Conservation (phyloP, 2,797 vertebrate species). For the Galaxias olidus region DNA sequence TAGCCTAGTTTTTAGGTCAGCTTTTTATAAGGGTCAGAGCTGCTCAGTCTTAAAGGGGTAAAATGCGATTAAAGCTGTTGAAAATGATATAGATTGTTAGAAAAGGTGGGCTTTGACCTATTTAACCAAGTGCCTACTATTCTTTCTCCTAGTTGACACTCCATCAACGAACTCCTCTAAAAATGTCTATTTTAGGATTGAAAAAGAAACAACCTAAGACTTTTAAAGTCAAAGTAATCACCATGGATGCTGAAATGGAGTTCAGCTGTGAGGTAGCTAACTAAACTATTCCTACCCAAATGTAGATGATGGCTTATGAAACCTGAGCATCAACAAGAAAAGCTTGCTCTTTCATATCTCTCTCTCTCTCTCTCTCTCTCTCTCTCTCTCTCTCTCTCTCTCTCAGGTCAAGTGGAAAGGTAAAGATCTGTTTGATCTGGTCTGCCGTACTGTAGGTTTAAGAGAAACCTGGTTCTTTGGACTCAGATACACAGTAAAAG, state of each 20-base stretch:
- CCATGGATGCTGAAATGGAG: constrained; percentile 94
- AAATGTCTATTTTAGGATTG: constrained; percentile 90
- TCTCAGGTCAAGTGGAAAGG: constrained; percentile 92
- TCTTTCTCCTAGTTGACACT: no score
- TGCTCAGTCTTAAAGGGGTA: no score
- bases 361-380: background rate
- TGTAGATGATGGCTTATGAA: no score
- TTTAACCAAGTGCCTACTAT: no score
- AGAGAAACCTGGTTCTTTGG: constrained; percentile 96
- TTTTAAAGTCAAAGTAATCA: constrained; percentile 92
- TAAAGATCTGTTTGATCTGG: constrained; percentile 91
- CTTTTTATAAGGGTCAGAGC: no score
- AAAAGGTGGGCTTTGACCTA: no score
- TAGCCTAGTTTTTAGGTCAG: no score
- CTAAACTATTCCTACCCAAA: background rate
- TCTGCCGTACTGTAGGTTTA: constrained; percentile 88
- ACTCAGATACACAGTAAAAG: constrained; percentile 87
- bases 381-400: background rate
- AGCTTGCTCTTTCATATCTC: background rate
- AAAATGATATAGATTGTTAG: no score
- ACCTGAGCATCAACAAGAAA: no score
- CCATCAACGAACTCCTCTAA: constrained; percentile 24
- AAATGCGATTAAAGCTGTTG: no score
- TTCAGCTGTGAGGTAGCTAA: constrained; percentile 89
- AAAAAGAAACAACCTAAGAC: constrained; percentile 93